Evolutionary conservation across 23 tunicate genomes (phyloP), one percentile per base, ranked within the genome.

Genomic region (Halocynthia roretzi): DNA sequence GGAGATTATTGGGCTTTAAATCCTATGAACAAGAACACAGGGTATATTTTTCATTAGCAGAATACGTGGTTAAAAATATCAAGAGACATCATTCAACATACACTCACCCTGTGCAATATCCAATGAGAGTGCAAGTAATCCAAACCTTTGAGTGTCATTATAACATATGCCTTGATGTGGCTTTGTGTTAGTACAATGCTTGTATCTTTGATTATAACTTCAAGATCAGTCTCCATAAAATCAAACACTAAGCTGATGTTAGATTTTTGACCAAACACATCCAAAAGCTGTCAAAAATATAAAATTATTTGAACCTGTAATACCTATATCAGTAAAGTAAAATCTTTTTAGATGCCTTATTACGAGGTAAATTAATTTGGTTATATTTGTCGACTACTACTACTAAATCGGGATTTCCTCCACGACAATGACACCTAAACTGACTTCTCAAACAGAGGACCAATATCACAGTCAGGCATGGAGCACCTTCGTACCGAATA

Each of bases 171-270:
- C 75, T 93, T 93, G 63, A 87, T 87, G 49, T 93, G 83, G 6
- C 95, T 57, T 31, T 73, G 88, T 6, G 98, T 93, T 53, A 93
- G 60, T 7, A 93, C 93, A 52, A 93, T 87, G 62, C 56, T 83
- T 54, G 56, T 79, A 75, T 87, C 93, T 69, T 87, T 86, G 50
- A 93, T 93, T 11, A 93, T 79, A 0, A 83, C 93, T 70, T 93
- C 98, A 44, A 93, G 67, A 51, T 93, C 98, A 21, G 98, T 93
- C 75, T 93, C 98, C 98, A 93, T 87, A 70, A 93, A 93, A 68
- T 93, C 98, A 68, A 85, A 87, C 62, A 93, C 98, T 49, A 93
- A 64, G 51, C 89, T 83, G 76, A 93, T 93, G 80, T 93, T 87
- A 10, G 98, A 93, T 54, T 87, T 93, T 58, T 87, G 94, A 11